Evolutionary conservation across 2,113 vertebrate species (phyloP).

Genomic region (Equus przewalskii): DNA sequence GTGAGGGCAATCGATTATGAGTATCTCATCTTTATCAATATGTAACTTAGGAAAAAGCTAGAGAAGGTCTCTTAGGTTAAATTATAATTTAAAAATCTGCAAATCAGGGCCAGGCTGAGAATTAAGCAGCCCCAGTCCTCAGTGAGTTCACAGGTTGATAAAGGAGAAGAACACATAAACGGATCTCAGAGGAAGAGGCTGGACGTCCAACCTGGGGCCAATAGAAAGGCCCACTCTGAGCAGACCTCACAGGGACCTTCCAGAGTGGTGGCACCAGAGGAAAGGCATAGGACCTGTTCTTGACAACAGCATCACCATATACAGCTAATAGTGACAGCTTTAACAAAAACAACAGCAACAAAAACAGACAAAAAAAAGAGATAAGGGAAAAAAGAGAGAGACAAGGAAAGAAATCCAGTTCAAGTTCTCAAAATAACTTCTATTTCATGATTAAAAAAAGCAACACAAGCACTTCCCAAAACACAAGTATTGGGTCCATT

Average conservation of each 20-base stretch:
- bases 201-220: not conserved
- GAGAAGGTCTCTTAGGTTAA: not conserved
- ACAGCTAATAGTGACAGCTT: not conserved
- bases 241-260: not conserved
- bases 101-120: not conserved
- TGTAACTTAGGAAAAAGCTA: not conserved
- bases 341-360: not conserved
- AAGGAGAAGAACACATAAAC: not conserved
- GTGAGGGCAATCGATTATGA: not conserved
- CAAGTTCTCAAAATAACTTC: not conserved
- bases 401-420: not conserved
- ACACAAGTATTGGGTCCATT: not conserved
- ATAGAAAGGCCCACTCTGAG: not conserved
- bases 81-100: not conserved
- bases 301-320: not conserved
- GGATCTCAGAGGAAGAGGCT: not conserved
- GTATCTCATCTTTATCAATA: not conserved
- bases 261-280: not conserved
- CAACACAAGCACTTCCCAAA: not conserved
- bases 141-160: not conserved
- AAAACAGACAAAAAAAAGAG: not conserved
- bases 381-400: not conserved
- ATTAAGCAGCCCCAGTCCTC: not conserved
- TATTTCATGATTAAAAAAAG: not conserved
- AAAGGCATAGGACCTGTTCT: not conserved